Evolutionary conservation across 2,888 invertebrate species (phyloP).

Genomic region (Teinopalpus imperialis): DNA sequence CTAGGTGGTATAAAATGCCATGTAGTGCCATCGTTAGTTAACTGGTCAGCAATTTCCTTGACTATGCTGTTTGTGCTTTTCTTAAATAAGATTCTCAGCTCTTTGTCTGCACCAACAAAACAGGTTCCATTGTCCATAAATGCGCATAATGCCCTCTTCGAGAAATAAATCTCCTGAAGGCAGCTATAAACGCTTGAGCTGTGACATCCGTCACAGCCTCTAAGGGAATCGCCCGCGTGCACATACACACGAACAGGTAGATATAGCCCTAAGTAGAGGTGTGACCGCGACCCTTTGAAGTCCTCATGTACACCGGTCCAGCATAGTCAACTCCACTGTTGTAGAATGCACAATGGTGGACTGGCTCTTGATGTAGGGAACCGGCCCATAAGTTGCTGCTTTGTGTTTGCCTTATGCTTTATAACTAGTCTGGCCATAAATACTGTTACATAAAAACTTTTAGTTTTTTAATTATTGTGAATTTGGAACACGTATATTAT

Average conservation of each 20-base stretch:
- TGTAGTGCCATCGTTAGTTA: constrained; percentile 24
- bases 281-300: neutral
- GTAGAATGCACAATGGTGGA: neutral
- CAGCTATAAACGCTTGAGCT: constrained; percentile 32
- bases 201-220: constrained; percentile 36
- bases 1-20: constrained; percentile 29
- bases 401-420: too few relatives aligned
- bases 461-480: too few relatives aligned
- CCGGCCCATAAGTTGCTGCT: too few relatives aligned
- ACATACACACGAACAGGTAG: constrained; percentile 27
- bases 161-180: constrained; percentile 29
- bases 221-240: constrained; percentile 34
- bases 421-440: too few relatives aligned
- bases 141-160: constrained; percentile 27
- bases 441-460: too few relatives aligned
- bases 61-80: constrained; percentile 6
- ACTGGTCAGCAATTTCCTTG: constrained; percentile 24
- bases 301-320: neutral
- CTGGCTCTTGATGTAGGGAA: too few relatives aligned
- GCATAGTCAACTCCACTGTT: constrained; percentile 4
- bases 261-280: neutral
- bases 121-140: constrained; percentile 31
- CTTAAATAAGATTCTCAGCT: constrained; percentile 22
- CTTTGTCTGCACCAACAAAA: constrained; percentile 29
- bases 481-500: too few relatives aligned